phyloP scores from a whole-genome alignment of 2,113 vertebrate genomes.

The Cranoglanis bouderius region DNA sequence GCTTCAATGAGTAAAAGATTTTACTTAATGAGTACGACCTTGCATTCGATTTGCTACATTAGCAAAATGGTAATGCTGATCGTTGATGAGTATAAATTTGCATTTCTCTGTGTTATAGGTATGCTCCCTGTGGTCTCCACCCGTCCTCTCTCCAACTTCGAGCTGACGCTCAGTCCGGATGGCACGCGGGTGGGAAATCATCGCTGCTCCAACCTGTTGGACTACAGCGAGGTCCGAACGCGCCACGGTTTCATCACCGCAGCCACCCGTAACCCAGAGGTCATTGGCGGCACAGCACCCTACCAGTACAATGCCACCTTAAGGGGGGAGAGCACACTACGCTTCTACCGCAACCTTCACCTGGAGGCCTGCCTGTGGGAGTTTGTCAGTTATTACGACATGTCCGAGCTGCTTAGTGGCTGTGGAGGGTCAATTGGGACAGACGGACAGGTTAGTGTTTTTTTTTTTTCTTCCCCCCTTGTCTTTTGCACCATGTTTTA shows the following conservation, averaged over 20 bases:
- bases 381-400: slow-evolving; percentile 83
- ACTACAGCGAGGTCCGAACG: slow-evolving; percentile 81
- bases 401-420: slow-evolving; percentile 79
- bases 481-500: not conserved
- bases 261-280: slow-evolving; percentile 75
- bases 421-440: slow-evolving; percentile 74
- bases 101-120: slow-evolving; percentile 58
- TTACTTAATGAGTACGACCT: not conserved
- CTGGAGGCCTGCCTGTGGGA: slow-evolving; percentile 86
- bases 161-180: slow-evolving; percentile 81
- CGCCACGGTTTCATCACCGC: slow-evolving; percentile 80
- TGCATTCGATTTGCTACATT: not conserved
- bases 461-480: not conserved
- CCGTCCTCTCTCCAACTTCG: slow-evolving; percentile 78
- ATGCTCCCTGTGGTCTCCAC: slow-evolving; percentile 85
- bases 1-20: not conserved
- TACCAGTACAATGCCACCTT: slow-evolving; percentile 75
- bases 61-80: not conserved
- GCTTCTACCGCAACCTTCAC: slow-evolving; percentile 83
- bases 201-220: slow-evolving; percentile 83
- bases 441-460: slow-evolving; percentile 77
- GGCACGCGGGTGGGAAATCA: slow-evolving; percentile 81
- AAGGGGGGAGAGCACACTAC: slow-evolving; percentile 72
- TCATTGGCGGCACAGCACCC: slow-evolving; percentile 76
- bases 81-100: not conserved